Evolutionary conservation across 2,888 invertebrate genomes (phyloP).

Genomic region (Ctenicera cuprea): DNA sequence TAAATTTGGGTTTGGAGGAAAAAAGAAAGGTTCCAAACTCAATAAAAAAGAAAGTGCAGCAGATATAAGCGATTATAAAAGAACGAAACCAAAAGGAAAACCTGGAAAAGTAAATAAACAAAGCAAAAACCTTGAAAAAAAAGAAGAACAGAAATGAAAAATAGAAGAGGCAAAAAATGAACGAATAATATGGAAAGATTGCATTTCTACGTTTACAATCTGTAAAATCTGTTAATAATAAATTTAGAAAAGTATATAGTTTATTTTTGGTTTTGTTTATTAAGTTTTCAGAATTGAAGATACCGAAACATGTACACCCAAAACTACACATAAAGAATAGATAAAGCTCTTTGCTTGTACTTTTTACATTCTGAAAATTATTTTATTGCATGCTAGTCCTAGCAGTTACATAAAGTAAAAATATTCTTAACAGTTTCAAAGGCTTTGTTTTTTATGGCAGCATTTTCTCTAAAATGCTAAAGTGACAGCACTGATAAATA

Average conservation of each 20-base stretch:
- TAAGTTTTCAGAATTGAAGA: no score
- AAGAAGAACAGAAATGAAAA: constrained; percentile 72
- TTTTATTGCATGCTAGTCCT: no score
- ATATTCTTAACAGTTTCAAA: no score
- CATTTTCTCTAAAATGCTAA: no score
- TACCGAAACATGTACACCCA: no score
- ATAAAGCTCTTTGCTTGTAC: no score
- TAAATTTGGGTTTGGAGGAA: constrained; percentile 97
- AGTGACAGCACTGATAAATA: no score
- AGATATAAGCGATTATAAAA: constrained; percentile 77
- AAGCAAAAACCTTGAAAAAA: constrained; percentile 72
- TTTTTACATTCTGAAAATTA: no score
- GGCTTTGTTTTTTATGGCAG: no score
- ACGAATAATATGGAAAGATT: not conserved
- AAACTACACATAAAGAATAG: no score
- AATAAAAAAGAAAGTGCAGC: constrained; percentile 90
- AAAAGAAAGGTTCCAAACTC: constrained; percentile 91
- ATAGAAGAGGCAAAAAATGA: constrained; percentile 57
- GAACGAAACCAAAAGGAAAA: constrained; percentile 66
- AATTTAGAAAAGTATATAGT: constrained; percentile 2
- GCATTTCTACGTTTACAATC: not conserved
- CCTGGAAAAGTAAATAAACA: constrained; percentile 56
- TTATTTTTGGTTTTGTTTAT: no score
- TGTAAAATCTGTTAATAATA: not conserved
- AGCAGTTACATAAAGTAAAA: no score